A percentile compares a stretch with the other conserved stretches of the same genome.
Evolutionary conservation across 1,140 invertebrate species (phyloP).

Genomic region (Hermetia illucens): DNA sequence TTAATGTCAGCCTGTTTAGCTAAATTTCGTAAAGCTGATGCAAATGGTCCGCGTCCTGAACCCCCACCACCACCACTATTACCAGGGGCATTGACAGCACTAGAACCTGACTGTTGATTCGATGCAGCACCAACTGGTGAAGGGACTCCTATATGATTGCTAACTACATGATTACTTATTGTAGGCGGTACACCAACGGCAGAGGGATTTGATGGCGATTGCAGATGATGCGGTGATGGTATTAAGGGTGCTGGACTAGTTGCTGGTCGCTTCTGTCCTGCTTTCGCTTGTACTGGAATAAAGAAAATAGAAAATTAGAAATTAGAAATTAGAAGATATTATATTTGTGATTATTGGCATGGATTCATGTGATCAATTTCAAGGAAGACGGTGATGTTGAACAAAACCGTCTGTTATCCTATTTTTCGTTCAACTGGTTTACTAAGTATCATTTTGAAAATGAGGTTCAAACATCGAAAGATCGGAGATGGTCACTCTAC

Average conservation of each 20-base stretch:
- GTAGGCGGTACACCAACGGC: conserved; percentile 3
- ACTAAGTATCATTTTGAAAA: too few relatives aligned
- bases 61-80: conserved; percentile 33
- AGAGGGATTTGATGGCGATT: conserved; percentile 13
- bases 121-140: conserved; percentile 18
- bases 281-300: conserved; percentile 25
- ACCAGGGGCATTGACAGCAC: background rate
- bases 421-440: too few relatives aligned
- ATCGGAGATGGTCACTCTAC: too few relatives aligned
- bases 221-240: conserved; percentile 26
- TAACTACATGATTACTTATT: conserved; percentile 18
- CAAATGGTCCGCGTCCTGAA: conserved; percentile 40
- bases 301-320: conserved; percentile 1
- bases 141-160: conserved; percentile 23
- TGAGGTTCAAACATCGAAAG: too few relatives aligned
- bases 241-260: conserved; percentile 29
- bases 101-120: background rate
- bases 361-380: too few relatives aligned
- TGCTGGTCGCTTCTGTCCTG: conserved; percentile 26
- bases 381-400: too few relatives aligned
- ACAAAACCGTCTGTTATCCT: too few relatives aligned
- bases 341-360: too few relatives aligned
- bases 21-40: conserved; percentile 61
- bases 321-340: too few relatives aligned
- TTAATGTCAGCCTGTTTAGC: conserved; percentile 58